Evolutionary conservation across 2,113 vertebrate genomes (phyloP), one percentile per base, ranked within the genome.

Genomic region (Sarotherodon lohbergeri): DNA sequence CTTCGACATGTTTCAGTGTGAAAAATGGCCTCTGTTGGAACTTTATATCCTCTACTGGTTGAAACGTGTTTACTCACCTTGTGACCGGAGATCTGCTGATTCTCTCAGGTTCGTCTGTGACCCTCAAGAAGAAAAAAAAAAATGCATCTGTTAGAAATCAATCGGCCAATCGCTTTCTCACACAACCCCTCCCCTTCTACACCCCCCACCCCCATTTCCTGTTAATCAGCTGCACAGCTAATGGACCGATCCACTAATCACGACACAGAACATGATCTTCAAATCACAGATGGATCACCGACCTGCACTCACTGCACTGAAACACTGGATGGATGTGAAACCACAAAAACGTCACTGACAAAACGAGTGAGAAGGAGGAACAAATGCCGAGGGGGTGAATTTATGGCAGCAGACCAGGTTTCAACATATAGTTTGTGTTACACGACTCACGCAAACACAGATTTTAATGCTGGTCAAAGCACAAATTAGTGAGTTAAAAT

Each of bases 101-200:
- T 99, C 98, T 97, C 98, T 98, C 98, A 98, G 98, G 97, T 99
- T 99, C 97, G 97, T 99, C 97, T 99, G 98, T 81, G 98, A 99
- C 97, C 98, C 98, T 98, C 94, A 95, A 96, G 91, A 95, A 86
- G 91, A 93, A 96, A 86, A 96, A 92, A 94, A 95, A 94, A 93
- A 94, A 95, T 4, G 41, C 63, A 68, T 83, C 86, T 50, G 89
- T 97, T 96, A 97, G 95, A 84, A 95, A 95, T 95, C 90, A 91
- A 94, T 88, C 9, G 85, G 88, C 63, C 46, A 19, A 81, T 11
- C 1, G 12, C 8, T 5, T 4, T 16, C 46, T 36, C 46, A 52
- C 52, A 86, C 12, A 29, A 4, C n/a, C 32, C 16, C 9, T 48
- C 27, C 5, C 11, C 34, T 24, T 68, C 4, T 8, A 41, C 17